phyloP scores from a whole-genome alignment of 2,888 invertebrate species.

The Spilarctia lutea region DNA sequence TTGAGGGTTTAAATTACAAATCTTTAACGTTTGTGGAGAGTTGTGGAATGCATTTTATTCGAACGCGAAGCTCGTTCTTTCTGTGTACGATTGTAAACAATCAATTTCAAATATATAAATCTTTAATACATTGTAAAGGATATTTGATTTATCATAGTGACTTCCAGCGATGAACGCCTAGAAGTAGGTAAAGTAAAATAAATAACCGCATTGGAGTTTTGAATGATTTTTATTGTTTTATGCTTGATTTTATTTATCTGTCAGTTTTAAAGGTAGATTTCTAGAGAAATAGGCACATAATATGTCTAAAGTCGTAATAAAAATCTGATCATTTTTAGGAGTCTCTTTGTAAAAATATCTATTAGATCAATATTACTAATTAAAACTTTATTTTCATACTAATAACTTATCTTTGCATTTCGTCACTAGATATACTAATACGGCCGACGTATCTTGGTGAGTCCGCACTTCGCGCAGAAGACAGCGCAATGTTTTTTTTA shows the following conservation, averaged over 20 bases:
- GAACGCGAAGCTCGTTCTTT: constrained; percentile 36
- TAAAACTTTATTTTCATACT: too few species aligned
- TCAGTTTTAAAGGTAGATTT: neutral
- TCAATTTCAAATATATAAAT: constrained; percentile 64
- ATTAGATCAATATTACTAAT: too few species aligned
- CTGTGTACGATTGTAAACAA: constrained; percentile 59
- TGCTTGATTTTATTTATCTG: neutral
- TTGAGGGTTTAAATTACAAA: constrained; percentile 73
- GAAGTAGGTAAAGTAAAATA: constrained; percentile 23
- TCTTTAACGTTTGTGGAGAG: constrained; percentile 55
- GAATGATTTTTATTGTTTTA: neutral
- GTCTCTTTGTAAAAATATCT: too few species aligned
- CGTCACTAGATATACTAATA: too few species aligned
- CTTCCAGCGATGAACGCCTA: constrained; percentile 39
- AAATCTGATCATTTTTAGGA: too few species aligned
- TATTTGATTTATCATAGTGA: constrained; percentile 52
- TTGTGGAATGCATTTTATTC: constrained; percentile 68
- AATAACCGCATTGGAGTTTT: neutral
- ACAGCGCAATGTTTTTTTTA: too few species aligned
- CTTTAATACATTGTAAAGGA: constrained; percentile 58
- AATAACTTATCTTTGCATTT: too few species aligned
- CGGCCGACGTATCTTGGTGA: too few species aligned
- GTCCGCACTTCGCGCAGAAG: too few species aligned
- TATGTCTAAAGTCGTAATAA: neutral
- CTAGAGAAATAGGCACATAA: neutral